These are phyloP conservation scores for Caenorhabditis wallacei DNA, from an alignment of 2,888 invertebrate species.

Conservation along the genomic window DNA sequence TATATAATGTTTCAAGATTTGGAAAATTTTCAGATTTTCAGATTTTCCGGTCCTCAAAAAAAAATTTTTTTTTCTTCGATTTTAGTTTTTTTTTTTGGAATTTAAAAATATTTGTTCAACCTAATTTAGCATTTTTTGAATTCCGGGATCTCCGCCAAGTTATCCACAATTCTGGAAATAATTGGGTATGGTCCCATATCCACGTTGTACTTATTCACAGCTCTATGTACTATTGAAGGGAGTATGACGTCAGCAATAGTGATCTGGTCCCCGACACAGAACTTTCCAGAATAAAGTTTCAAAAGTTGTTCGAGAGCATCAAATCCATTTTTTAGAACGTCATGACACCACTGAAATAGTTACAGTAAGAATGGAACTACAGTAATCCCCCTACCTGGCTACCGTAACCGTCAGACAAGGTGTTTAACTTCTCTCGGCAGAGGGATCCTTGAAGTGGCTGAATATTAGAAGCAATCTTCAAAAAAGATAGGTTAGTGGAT, in stretches of 20 bases:
- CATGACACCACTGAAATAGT: constrained; percentile 8
- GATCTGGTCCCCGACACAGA: constrained; percentile 90
- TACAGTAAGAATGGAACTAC: too few relatives aligned
- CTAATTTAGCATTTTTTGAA: too few relatives aligned
- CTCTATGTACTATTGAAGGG: constrained; percentile 90
- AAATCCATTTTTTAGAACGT: constrained; percentile 86
- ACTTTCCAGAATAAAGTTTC: constrained; percentile 88
- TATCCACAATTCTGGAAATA: neutral
- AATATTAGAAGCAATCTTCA: constrained; percentile 91
- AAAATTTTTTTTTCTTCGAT: too few relatives aligned
- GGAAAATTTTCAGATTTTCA: too few relatives aligned
- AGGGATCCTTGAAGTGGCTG: constrained; percentile 90
- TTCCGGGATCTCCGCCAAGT: neutral
- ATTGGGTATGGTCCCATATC: constrained; percentile 14
- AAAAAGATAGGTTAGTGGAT: neutral
- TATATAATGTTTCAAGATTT: too few relatives aligned
- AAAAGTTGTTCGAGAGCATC: constrained; percentile 89
- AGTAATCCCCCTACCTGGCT: too few relatives aligned
- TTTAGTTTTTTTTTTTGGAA: too few relatives aligned
- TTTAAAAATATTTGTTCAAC: too few relatives aligned
- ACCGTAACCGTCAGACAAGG: neutral
- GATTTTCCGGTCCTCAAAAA: too few relatives aligned
- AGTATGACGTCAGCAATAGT: constrained; percentile 95
- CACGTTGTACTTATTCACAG: neutral
- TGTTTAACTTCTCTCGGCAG: neutral